phyloP scores from a whole-genome alignment of 1,140 invertebrate genomes.

The Bombus fervidus region DNA sequence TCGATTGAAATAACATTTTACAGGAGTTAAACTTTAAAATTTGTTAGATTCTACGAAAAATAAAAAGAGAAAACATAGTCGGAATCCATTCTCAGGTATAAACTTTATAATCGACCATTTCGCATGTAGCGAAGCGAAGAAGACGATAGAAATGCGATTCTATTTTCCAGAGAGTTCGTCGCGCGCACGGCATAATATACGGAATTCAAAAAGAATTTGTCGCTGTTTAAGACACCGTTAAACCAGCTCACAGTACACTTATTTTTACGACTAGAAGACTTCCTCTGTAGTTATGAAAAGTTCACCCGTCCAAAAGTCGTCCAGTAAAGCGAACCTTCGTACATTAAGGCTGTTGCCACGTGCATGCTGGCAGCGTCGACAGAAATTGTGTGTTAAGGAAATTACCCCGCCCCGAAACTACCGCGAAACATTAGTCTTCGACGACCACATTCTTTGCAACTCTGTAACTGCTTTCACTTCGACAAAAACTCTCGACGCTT shows the following conservation, averaged over 20 bases:
- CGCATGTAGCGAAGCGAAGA: background rate
- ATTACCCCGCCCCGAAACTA: constrained; percentile 41
- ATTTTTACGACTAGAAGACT: constrained; percentile 55
- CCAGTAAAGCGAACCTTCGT: constrained; percentile 50
- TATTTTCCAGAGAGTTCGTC: background rate
- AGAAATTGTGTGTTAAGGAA: constrained; percentile 49
- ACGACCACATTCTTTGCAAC: constrained; percentile 5
- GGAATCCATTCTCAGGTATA: too few relatives aligned
- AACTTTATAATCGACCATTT: background rate
- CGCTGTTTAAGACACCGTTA: constrained; percentile 61
- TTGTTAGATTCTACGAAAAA: too few relatives aligned
- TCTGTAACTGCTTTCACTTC: background rate
- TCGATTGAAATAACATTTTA: too few relatives aligned
- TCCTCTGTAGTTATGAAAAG: constrained; percentile 46
- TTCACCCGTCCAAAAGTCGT: constrained; percentile 58
- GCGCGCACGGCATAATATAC: constrained; percentile 26
- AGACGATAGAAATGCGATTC: background rate
- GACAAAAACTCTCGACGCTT: background rate
- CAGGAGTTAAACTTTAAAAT: too few relatives aligned
- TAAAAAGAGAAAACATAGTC: too few relatives aligned
- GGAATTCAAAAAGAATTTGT: constrained; percentile 34
- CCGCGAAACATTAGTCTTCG: background rate
- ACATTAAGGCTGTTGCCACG: constrained; percentile 33
- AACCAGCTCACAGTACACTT: constrained; percentile 58
- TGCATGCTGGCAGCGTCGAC: constrained; percentile 8